Percentiles rank a stretch among this genome's conserved stretches.
Evolutionary conservation across 1,140 invertebrate species (phyloP).

Genomic region (Globodera rostochiensis): DNA sequence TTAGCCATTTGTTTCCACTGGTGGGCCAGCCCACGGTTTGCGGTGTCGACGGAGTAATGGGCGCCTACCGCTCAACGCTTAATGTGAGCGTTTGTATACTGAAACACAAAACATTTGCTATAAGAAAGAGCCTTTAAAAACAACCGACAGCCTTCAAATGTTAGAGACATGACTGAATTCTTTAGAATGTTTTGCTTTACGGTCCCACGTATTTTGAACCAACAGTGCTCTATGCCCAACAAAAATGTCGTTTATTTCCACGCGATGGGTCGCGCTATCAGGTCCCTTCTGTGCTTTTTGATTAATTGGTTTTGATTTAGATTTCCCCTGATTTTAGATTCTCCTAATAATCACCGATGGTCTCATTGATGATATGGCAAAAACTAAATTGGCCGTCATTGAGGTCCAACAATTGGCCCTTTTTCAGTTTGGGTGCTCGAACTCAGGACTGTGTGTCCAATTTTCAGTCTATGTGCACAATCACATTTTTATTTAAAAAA

Average conservation of each 20-base stretch:
- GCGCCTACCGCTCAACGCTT: conserved; percentile 67
- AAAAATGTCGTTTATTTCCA: conserved; percentile 64
- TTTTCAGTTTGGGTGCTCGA: too few relatives aligned
- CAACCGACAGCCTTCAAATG: too few relatives aligned
- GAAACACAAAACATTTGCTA: too few relatives aligned
- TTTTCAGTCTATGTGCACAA: too few relatives aligned
- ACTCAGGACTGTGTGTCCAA: too few relatives aligned
- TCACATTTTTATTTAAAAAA: too few relatives aligned
- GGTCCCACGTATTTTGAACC: conserved; percentile 75
- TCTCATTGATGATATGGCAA: conserved; percentile 73
- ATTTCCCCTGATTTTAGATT: conserved; percentile 57
- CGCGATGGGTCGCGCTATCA: conserved; percentile 67
- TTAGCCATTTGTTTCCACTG: conserved; percentile 53
- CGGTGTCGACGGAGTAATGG: conserved; percentile 66
- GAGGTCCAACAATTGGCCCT: conserved; percentile 25
- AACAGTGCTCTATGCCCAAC: conserved; percentile 70
- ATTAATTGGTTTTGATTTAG: not conserved
- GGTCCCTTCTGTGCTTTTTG: conserved; percentile 64
- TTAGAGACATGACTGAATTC: too few relatives aligned
- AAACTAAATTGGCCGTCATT: conserved; percentile 71
- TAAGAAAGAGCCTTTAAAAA: too few relatives aligned
- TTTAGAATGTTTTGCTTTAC: conserved; percentile 70
- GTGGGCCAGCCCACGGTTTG: conserved; percentile 70
- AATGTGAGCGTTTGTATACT: conserved; percentile 17
- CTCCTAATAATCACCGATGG: conserved; percentile 75